Evolutionary conservation across 1,140 invertebrate genomes (phyloP), one percentile per base, ranked within the genome.

Genomic region (Ctenoplectra terminalis): DNA sequence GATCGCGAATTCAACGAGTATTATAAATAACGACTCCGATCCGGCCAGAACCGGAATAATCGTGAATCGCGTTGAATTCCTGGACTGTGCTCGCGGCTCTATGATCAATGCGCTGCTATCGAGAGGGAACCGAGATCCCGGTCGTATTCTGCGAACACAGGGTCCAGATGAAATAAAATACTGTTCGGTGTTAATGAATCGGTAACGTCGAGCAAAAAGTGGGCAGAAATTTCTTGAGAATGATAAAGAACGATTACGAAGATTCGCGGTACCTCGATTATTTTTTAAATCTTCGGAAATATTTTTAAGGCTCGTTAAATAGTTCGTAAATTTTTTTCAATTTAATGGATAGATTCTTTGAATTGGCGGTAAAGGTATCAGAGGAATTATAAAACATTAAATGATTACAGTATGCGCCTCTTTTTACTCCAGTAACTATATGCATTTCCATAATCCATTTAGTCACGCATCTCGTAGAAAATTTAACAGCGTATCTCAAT

Each of bases 61-160:
- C 78, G 54, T 78, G 73, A 50, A 63, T 75, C 81, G 46, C 66
- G 76, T 84, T 76, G 54, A 77, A 82, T 84, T 82, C 82, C 43
- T 58, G 37, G 74, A 87, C 66, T 52, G 31, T 54, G 52, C 20
- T 40, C 37, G 13, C 20, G n/a, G 17, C 26, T n/a, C 43, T 84
- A 87, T 87, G 82, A 87, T 87, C 85, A 82, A 87, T 87, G 82
- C 11, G 17, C 31, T 56, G 66, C 58, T 37, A 67, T 73, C 73
- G 73, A 64, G 63, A 69, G 63, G 72, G 72, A 80, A 83, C 81
- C 73, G 37, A 71, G 75, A 56, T 54, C 37, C 56, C 58, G 69
- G 52, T 78, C 85, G 52, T 83, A 75, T 81, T 72, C 71, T 52
- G 43, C 71, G 77, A 64, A 80, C 50, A 6, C 46, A 17, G 29